These are phyloP conservation scores for Naja naja DNA, from an alignment of 2,113 vertebrate genomes.

Conservation along the genomic window DNA sequence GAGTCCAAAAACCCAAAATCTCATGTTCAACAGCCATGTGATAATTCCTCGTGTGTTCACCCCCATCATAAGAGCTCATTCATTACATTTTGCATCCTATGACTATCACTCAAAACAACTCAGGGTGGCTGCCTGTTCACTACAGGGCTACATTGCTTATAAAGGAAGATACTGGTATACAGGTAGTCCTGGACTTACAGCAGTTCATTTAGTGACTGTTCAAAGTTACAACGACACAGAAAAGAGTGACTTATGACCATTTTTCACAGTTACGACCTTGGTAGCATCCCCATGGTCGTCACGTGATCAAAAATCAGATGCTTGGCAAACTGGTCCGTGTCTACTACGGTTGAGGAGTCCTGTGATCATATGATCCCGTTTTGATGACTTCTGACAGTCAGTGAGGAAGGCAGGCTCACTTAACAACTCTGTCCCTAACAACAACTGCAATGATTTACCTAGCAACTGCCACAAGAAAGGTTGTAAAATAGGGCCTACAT, in stretches of 20 bases:
- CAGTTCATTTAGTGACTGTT: neutral
- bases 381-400: too few species aligned
- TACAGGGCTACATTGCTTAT: neutral
- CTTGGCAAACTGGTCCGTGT: neutral
- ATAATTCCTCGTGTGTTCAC: neutral
- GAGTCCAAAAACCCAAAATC: neutral
- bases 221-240: neutral
- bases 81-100: neutral
- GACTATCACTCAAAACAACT: neutral
- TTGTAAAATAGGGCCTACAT: too few species aligned
- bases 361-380: too few species aligned
- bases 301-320: neutral
- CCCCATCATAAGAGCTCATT: neutral
- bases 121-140: neutral
- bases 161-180: too few species aligned
- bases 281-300: too few species aligned
- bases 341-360: too few species aligned
- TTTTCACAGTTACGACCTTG: neutral
- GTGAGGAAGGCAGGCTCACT: too few species aligned
- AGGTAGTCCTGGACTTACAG: neutral
- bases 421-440: too few species aligned
- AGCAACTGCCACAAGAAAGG: too few species aligned
- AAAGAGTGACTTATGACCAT: neutral
- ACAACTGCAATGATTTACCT: too few species aligned
- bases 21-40: neutral